A percentile compares a stretch with the other conserved stretches of the same genome.
Conservation (phyloP, 2,113 vertebrate species). For the Pachycephala philippinensis region DNA sequence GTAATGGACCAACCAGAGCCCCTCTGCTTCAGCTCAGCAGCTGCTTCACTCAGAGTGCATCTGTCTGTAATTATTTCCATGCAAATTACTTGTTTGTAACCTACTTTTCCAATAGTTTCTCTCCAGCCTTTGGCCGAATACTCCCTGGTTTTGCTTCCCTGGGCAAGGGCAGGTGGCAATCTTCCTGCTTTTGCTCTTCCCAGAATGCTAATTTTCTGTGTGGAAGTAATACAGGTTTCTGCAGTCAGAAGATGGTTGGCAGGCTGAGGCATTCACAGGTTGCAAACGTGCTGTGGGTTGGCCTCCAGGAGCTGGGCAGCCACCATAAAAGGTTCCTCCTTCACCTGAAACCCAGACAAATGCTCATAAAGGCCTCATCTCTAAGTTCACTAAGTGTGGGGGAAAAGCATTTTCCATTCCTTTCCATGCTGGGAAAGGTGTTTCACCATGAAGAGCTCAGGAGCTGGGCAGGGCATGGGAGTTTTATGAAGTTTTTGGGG, state of each 20-base stretch:
- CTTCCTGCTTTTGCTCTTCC: not conserved
- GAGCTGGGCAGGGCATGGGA: not conserved
- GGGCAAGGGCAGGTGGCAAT: not conserved
- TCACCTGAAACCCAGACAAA: not conserved
- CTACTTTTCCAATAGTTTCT: not conserved
- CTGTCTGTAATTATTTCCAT: not conserved
- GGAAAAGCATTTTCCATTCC: fast-evolving
- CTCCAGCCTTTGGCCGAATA: not conserved
- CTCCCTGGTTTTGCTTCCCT: not conserved
- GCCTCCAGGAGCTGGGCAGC: not conserved
- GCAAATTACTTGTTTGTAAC: not conserved
- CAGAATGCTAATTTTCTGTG: not conserved
- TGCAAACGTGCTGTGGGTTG: not conserved
- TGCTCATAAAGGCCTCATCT: not conserved
- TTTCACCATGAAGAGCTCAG: not conserved
- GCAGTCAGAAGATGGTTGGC: not conserved
- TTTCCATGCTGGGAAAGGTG: not conserved
- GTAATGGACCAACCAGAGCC: not conserved
- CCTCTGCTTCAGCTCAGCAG: not conserved
- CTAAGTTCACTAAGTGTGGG: fast-evolving
- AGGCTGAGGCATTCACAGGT: not conserved
- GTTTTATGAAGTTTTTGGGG: not conserved
- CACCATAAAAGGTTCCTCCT: not conserved
- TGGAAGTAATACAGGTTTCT: not conserved
- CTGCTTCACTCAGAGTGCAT: not conserved